Evolutionary conservation across 2,113 vertebrate species (phyloP).

Genomic region (Zosterops japonicus): DNA sequence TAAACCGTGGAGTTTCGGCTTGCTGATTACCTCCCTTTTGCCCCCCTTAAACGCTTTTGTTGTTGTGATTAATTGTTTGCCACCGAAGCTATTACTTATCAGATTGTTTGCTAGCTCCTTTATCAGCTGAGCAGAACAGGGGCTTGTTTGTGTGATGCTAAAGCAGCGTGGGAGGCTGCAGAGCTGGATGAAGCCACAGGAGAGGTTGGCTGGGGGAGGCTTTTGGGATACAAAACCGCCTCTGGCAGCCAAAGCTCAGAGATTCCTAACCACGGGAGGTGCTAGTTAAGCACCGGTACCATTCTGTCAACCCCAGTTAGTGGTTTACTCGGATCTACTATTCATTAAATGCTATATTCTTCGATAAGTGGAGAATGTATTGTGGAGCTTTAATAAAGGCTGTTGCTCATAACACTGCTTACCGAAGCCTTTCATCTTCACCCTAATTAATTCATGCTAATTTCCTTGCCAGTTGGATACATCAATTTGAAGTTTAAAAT

Average conservation of each 20-base stretch:
- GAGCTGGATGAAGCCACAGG: rapidly evolving
- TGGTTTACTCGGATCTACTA: not conserved
- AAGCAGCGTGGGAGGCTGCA: not conserved
- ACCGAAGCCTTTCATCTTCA: slow-evolving; percentile 53
- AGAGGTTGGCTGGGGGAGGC: not conserved
- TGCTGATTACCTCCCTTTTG: not conserved
- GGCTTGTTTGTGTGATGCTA: not conserved
- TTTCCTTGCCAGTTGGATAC: slow-evolving; percentile 60
- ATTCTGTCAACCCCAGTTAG: not conserved
- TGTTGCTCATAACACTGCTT: slow-evolving; percentile 20
- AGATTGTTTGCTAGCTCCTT: slow-evolving; percentile 2
- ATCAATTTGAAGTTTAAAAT: slow-evolving; percentile 62
- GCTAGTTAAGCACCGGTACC: not conserved
- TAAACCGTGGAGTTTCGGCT: not conserved
- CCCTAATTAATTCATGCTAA: slow-evolving; percentile 67
- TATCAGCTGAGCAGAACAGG: not conserved
- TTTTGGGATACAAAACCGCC: not conserved
- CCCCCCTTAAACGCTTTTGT: not conserved
- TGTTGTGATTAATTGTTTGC: slow-evolving; percentile 8
- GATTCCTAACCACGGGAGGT: not conserved
- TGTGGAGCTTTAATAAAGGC: slow-evolving; percentile 49
- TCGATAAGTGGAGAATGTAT: not conserved
- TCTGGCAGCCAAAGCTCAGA: rapidly evolving
- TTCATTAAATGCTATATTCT: not conserved
- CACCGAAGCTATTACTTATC: slow-evolving; percentile 4